phyloP scores from a whole-genome alignment of 2,888 invertebrate genomes.

The Leptinotarsa haldemani region DNA sequence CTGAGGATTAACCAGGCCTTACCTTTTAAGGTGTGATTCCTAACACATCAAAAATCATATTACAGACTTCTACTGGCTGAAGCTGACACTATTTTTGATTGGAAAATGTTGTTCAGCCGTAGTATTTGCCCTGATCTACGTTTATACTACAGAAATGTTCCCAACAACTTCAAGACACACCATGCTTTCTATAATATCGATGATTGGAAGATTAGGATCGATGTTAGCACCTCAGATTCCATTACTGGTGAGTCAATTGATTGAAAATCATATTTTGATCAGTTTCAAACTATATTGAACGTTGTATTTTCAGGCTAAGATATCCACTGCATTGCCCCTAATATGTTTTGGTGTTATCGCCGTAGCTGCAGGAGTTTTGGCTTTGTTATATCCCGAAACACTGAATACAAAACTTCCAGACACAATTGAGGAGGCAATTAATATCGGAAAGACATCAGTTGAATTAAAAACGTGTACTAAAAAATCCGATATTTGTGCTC shows the following conservation, averaged over 20 bases:
- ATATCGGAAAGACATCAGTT: constrained; percentile 43
- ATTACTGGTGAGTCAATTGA: constrained; percentile 67
- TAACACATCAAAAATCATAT: neutral
- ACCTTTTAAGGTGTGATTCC: no score
- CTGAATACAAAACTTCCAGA: constrained; percentile 72
- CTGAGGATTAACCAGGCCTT: no score
- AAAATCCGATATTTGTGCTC: no score
- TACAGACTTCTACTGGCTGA: constrained; percentile 40
- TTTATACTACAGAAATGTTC: constrained; percentile 74
- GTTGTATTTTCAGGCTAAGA: constrained; percentile 64
- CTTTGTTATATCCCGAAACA: constrained; percentile 74
- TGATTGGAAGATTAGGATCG: constrained; percentile 77
- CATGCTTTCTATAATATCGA: constrained; percentile 75
- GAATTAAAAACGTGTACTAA: constrained; percentile 7
- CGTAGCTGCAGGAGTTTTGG: constrained; percentile 69
- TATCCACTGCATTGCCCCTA: constrained; percentile 69
- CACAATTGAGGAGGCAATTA: constrained; percentile 71
- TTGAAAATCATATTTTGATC: constrained; percentile 14
- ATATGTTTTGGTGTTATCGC: constrained; percentile 72
- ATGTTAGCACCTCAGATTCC: constrained; percentile 79
- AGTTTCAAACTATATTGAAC: no score
- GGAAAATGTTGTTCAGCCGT: constrained; percentile 53
- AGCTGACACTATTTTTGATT: constrained; percentile 41
- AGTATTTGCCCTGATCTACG: constrained; percentile 49
- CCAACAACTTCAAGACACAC: constrained; percentile 76